phyloP scores from a whole-genome alignment of 2,113 vertebrate species.

The Pseudopipra pipra region DNA sequence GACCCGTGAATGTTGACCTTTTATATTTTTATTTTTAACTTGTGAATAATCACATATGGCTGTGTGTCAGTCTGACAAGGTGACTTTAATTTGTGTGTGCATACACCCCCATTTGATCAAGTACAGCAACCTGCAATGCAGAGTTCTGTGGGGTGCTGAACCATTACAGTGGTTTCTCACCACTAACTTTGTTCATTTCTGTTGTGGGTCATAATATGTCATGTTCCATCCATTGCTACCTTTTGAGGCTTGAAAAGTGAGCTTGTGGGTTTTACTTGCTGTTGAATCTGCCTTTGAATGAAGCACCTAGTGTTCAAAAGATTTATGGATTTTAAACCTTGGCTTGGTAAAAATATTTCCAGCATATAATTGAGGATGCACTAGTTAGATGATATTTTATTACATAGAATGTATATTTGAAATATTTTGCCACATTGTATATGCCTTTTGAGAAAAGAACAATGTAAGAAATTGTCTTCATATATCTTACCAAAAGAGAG shows the following conservation, averaged over 20 bases:
- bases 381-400: constrained; percentile 60
- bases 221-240: constrained; percentile 4
- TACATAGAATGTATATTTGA: constrained; percentile 62
- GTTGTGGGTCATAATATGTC: background rate
- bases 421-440: constrained; percentile 62
- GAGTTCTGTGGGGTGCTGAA: background rate
- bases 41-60: constrained; percentile 33
- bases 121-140: background rate
- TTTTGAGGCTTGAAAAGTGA: constrained; percentile 25
- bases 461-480: constrained; percentile 45
- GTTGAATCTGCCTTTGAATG: constrained; percentile 45
- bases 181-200: background rate
- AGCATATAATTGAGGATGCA: constrained; percentile 53
- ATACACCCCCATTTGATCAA: background rate
- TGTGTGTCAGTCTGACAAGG: constrained; percentile 11
- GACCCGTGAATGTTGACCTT: constrained; percentile 66
- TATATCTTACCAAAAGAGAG: constrained; percentile 44
- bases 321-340: constrained; percentile 38
- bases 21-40: constrained; percentile 56
- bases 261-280: constrained; percentile 31
- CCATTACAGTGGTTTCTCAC: constrained; percentile 1
- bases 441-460: constrained; percentile 59
- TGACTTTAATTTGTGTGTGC: constrained; percentile 1
- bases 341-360: constrained; percentile 50
- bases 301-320: constrained; percentile 36